These are phyloP conservation scores for Zingel zingel DNA, from an alignment of 2,113 vertebrate genomes.

Conservation along the genomic window DNA sequence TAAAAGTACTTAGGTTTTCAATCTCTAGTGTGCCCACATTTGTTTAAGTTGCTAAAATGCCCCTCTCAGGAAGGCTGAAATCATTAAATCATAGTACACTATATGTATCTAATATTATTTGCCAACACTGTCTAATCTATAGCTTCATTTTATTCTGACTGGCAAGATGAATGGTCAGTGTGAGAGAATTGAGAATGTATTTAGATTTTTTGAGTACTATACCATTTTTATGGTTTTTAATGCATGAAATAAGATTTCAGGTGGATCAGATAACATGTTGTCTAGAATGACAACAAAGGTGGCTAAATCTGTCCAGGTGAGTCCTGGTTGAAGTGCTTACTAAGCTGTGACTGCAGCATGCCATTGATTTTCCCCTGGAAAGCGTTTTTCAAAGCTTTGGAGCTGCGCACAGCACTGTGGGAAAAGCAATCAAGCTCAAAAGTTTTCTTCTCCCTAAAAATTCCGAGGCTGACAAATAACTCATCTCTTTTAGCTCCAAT, in stretches of 20 bases:
- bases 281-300: constrained; percentile 8
- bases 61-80: background rate
- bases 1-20: background rate
- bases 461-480: constrained; percentile 78
- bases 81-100: background rate
- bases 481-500: constrained; percentile 76
- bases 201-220: background rate
- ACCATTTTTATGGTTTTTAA: background rate
- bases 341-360: constrained; percentile 33
- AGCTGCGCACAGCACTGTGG: constrained; percentile 50
- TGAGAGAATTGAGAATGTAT: background rate
- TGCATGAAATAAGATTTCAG: constrained; percentile 3
- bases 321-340: constrained; percentile 46
- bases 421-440: constrained; percentile 79
- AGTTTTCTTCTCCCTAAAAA: constrained; percentile 69
- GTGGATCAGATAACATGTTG: constrained; percentile 18
- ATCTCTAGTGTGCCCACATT: background rate
- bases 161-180: constrained; percentile 6
- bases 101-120: background rate
- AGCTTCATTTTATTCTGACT: background rate
- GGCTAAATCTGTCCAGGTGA: constrained; percentile 42
- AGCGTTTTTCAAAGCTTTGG: constrained; percentile 47
- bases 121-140: background rate
- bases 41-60: constrained; percentile 19
- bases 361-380: constrained; percentile 77